phyloP scores from a whole-genome alignment of 2,797 vertebrate species.

The Protosalanx chinensis region DNA sequence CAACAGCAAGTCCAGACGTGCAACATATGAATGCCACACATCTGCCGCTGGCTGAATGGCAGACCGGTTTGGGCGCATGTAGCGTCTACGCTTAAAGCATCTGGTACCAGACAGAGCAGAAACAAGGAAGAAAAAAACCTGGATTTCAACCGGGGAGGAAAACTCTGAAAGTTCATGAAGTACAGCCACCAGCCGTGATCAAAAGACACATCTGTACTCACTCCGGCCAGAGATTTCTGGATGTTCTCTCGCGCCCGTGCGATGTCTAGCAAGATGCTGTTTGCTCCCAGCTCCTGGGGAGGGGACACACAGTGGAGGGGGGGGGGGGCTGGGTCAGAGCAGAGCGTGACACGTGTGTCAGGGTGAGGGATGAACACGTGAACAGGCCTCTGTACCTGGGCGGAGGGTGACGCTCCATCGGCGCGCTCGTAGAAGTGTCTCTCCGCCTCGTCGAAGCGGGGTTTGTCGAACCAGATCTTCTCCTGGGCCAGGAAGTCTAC shows the following conservation, averaged over 20 bases:
- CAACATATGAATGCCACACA: background rate
- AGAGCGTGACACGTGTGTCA: background rate
- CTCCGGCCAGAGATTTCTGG: conserved; percentile 97
- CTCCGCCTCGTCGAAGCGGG: conserved; percentile 89
- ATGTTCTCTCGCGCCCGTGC: conserved; percentile 96
- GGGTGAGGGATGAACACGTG: background rate
- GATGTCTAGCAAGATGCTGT: conserved; percentile 93
- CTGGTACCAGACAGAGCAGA: too few relatives aligned
- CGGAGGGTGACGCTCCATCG: conserved; percentile 63
- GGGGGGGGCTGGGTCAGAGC: background rate
- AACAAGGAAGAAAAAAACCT: background rate
- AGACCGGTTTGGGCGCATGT: background rate
- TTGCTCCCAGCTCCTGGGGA: conserved; percentile 85
- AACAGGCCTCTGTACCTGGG: conserved; percentile 67
- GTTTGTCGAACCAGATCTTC: conserved; percentile 95
- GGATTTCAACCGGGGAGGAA: background rate
- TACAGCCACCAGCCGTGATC: background rate
- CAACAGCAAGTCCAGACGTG: background rate
- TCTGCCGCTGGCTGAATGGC: background rate
- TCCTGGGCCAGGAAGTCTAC: conserved; percentile 80
- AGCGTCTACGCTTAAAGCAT: background rate
- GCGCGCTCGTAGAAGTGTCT: conserved; percentile 80
- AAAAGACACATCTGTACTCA: conserved; percentile 68
- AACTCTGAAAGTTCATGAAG: background rate
- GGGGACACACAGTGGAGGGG: background rate